Evolutionary conservation across 1,140 invertebrate genomes (phyloP), one percentile per base, ranked within the genome.

Genomic region (Drosophila carrolli): DNA sequence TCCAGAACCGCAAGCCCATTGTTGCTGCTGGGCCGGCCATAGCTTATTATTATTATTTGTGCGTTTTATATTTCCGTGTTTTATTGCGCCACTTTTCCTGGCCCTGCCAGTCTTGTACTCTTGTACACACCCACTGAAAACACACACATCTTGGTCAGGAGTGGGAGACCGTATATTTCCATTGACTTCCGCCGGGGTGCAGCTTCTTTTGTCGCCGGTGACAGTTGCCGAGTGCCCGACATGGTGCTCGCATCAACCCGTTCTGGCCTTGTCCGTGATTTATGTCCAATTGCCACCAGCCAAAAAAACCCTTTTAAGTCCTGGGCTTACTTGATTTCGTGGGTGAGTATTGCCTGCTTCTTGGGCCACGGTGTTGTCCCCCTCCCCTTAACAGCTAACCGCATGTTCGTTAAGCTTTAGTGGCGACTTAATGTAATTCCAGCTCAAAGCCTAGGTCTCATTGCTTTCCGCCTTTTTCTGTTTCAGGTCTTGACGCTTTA

Each of bases 401-500:
- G 83, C 83, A 86, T 88, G 78, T 53, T 66, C 40, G 55, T 55
- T 65, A 13, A 72, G 50, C 71, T 81, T 70, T 53, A 53, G 27
- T 35, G 47, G 43, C 32, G 35, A 13, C 59, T 72, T 75, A 51
- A 50, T 61, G 27, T 57, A 41, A 66, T 19, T 11, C 37, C 13
- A 23, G 16, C 10, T 5, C 32, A 37, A 75, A 23, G 37, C 35
- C 13, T 10, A 19, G 11, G 1, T 29, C 9, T 11, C 14, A 29
- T 46, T 35, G 38, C 6, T 29, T 40, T 43, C 2, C 5, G 4
- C 14, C 48, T 40, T 29, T 38, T 57, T 56, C n/a, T 61, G 35
- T 77, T 76, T 5, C 66, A 92, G 91, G 91, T 92, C 83, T 92
- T 91, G 91, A 92, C 90, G 91, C 91, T 92, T 65, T 92, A 85